Evolutionary conservation across 23 tunicate species (phyloP).

Genomic region (Clavelina lepadiformis): DNA sequence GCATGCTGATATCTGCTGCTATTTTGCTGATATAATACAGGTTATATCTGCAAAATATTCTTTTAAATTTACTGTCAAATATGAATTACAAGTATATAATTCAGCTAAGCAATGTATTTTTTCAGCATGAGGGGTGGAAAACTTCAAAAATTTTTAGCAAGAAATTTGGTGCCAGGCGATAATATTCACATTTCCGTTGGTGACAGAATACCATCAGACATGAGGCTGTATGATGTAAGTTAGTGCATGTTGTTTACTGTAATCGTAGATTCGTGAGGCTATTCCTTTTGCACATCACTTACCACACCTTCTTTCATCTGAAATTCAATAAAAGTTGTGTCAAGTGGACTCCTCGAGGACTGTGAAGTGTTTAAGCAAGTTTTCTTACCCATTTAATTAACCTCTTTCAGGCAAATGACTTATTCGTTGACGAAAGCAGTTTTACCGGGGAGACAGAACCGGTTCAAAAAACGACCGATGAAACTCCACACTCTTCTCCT

Average conservation of each 20-base stretch:
- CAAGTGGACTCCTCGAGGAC: too few relatives aligned
- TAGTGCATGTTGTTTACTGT: not conserved
- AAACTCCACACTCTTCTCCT: slow-evolving; percentile 9
- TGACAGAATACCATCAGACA: slow-evolving; percentile 90
- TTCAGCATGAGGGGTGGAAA: slow-evolving; percentile 78
- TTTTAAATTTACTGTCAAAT: too few relatives aligned
- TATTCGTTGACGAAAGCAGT: slow-evolving; percentile 87
- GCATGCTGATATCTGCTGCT: too few relatives aligned
- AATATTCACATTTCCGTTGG: slow-evolving; percentile 76
- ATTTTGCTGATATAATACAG: too few relatives aligned
- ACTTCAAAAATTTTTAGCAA: slow-evolving; percentile 69
- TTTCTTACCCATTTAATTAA: not conserved
- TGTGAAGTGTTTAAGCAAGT: not conserved
- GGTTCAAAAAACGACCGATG: slow-evolving; percentile 34
- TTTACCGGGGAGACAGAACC: slow-evolving; percentile 99
- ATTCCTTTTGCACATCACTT: not conserved
- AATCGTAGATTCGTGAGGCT: not conserved
- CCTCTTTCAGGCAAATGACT: slow-evolving; percentile 54
- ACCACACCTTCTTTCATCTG: not conserved
- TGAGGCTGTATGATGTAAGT: slow-evolving; percentile 67
- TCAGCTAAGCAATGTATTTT: too few relatives aligned
- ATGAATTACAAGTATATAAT: too few relatives aligned
- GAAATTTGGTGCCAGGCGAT: slow-evolving; percentile 93
- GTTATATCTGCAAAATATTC: too few relatives aligned
- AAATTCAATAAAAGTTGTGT: too few relatives aligned